Evolutionary conservation across 2,113 vertebrate species (phyloP).

Genomic region (Nannospalax galili): DNA sequence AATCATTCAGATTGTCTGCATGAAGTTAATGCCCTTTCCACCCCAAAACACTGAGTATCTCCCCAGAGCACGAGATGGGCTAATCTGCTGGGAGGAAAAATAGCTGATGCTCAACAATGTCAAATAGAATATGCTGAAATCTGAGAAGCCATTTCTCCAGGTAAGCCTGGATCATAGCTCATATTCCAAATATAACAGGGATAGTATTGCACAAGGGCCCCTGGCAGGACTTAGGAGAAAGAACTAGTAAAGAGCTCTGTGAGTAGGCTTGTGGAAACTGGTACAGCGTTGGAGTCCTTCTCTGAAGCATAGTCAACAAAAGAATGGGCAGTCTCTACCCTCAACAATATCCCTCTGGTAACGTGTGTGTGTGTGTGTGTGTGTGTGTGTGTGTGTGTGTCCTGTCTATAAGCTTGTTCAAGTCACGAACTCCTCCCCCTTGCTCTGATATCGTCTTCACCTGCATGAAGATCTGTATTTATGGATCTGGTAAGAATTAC

Average conservation of each 20-base stretch:
- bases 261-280: neutral
- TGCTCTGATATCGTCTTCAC: neutral
- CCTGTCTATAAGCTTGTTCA: neutral
- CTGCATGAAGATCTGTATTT: neutral
- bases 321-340: neutral
- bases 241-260: neutral
- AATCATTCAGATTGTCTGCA: neutral
- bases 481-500: neutral
- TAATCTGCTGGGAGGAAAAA: neutral
- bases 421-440: neutral
- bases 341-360: neutral
- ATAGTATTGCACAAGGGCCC: neutral
- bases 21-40: neutral
- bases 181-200: neutral
- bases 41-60: neutral
- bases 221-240: neutral
- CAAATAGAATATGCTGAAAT: neutral
- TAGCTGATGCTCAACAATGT: neutral
- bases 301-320: neutral
- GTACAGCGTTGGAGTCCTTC: neutral
- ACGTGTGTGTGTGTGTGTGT: neutral
- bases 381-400: neutral
- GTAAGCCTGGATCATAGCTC: neutral
- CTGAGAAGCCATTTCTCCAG: neutral
- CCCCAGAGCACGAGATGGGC: neutral